Evolutionary conservation across 2,113 vertebrate species (phyloP).

Genomic region (Garra rufa): DNA sequence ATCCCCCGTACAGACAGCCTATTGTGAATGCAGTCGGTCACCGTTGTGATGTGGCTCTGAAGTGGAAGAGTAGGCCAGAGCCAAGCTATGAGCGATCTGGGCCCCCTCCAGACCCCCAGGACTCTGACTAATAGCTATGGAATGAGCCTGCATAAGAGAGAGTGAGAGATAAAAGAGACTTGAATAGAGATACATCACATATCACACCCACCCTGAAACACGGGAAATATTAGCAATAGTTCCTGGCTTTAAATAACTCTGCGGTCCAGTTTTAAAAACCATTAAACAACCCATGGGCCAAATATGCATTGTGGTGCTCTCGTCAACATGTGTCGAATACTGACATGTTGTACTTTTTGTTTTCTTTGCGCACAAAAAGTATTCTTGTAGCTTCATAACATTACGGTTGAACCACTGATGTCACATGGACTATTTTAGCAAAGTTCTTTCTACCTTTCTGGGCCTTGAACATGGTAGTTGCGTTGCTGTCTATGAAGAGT

Average conservation of each 20-base stretch:
- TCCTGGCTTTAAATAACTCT: neutral
- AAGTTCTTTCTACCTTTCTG: no score
- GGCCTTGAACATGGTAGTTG: no score
- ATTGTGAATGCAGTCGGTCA: constrained; percentile 65
- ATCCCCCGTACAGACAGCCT: constrained; percentile 6
- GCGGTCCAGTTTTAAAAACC: neutral
- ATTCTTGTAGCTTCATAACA: no score
- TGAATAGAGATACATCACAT: constrained; percentile 57
- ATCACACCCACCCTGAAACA: constrained; percentile 27
- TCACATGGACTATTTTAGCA: no score
- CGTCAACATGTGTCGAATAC: no score
- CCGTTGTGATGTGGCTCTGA: constrained; percentile 68
- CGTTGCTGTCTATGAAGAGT: no score
- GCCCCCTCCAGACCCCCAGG: constrained; percentile 69
- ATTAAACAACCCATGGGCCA: neutral
- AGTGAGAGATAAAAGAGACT: constrained; percentile 13
- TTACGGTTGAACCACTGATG: no score
- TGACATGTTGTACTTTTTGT: no score
- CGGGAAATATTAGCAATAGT: neutral
- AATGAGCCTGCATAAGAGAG: constrained; percentile 70
- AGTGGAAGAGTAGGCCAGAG: constrained; percentile 67
- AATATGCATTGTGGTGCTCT: no score
- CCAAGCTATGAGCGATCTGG: constrained; percentile 71
- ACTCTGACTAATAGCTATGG: constrained; percentile 72
- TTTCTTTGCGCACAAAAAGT: no score